phyloP scores from a whole-genome alignment of 2,797 vertebrate species.

The Tympanoctomys barrerae region DNA sequence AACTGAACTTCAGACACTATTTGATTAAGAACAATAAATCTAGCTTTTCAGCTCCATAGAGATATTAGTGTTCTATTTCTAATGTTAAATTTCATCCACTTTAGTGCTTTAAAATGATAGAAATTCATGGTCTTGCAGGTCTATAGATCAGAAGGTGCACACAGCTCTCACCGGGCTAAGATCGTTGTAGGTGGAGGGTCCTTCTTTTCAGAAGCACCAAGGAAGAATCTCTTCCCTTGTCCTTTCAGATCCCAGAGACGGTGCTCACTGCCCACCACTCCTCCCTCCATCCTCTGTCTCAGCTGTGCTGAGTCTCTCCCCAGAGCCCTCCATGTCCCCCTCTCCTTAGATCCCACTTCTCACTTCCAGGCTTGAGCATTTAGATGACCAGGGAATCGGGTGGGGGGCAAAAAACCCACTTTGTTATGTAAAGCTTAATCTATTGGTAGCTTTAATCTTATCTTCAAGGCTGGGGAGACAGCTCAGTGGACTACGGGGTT shows the following conservation, averaged over 20 bases:
- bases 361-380: background rate
- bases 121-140: background rate
- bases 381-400: background rate
- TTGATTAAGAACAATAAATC: background rate
- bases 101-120: background rate
- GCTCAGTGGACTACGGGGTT: too few relatives aligned
- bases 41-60: background rate
- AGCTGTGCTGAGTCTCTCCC: background rate
- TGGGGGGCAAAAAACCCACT: background rate
- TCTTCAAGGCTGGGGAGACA: background rate
- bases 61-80: background rate
- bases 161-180: background rate
- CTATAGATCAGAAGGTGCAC: background rate
- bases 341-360: background rate
- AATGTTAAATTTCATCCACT: background rate
- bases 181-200: background rate
- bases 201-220: background rate
- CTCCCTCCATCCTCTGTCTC: background rate
- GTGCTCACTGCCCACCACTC: fast-evolving
- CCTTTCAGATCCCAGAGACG: background rate
- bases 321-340: fast-evolving
- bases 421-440: background rate
- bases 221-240: background rate
- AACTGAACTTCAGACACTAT: background rate
- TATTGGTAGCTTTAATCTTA: background rate